A percentile compares a stretch with the other conserved stretches of the same genome.
These are phyloP conservation scores for Itoplectis maculator DNA, from an alignment of 2,888 invertebrate species.

Conservation along the genomic window DNA sequence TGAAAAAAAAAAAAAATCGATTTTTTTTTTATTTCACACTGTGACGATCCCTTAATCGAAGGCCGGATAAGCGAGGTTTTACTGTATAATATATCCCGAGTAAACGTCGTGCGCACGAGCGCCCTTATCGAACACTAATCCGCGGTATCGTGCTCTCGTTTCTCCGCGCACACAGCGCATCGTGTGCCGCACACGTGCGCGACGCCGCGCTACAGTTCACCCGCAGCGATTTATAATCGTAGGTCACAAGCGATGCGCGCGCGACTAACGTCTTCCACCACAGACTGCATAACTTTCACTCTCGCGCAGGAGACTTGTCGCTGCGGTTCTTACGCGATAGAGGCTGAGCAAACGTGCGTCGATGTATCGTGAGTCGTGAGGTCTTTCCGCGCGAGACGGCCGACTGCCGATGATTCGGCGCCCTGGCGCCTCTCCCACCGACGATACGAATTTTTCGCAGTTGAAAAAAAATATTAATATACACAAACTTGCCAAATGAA, in stretches of 20 bases:
- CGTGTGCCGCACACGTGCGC: slow-evolving; percentile 31
- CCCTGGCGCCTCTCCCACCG: too few relatives aligned
- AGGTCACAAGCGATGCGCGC: slow-evolving; percentile 66
- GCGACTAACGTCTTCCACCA: slow-evolving; percentile 65
- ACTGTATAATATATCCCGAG: too few relatives aligned
- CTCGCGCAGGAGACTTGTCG: slow-evolving; percentile 67
- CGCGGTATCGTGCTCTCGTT: slow-evolving; percentile 37
- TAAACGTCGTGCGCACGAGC: slow-evolving; percentile 47
- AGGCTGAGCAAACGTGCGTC: slow-evolving; percentile 8
- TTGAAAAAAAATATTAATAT: too few relatives aligned
- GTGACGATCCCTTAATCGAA: too few relatives aligned
- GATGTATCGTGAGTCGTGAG: not conserved
- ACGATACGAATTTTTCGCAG: too few relatives aligned
- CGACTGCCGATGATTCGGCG: too few relatives aligned
- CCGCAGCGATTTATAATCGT: slow-evolving; percentile 69
- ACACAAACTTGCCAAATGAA: too few relatives aligned
- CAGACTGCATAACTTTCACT: slow-evolving; percentile 75
- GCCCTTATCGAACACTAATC: slow-evolving; percentile 46
- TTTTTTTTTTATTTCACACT: too few relatives aligned
- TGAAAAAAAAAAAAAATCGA: too few relatives aligned
- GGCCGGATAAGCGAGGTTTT: too few relatives aligned
- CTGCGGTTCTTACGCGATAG: slow-evolving; percentile 60
- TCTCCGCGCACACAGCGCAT: not conserved
- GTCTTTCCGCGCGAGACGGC: not conserved
- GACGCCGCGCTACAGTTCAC: slow-evolving; percentile 18